Evolutionary conservation across 2,113 vertebrate genomes (phyloP).

Genomic region (Paradoxurus hermaphroditus): DNA sequence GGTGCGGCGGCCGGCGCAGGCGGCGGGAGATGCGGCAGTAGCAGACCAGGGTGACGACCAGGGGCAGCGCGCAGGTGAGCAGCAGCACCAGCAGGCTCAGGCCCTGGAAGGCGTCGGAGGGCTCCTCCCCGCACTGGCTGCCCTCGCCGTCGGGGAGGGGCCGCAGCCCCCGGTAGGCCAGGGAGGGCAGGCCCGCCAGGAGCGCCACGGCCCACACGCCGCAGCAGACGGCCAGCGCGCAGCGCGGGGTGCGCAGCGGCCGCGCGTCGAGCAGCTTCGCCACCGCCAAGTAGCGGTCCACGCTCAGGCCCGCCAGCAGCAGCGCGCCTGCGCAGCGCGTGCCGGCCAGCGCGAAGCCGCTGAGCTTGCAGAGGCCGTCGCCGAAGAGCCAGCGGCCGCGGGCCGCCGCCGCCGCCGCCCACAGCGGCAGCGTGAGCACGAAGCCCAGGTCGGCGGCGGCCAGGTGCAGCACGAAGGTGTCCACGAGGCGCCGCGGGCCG

Average conservation of each 20-base stretch:
- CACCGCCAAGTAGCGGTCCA: conserved; percentile 89
- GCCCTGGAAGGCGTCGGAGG: conserved; percentile 68
- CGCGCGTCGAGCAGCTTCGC: conserved; percentile 83
- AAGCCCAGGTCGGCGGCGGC: conserved; percentile 89
- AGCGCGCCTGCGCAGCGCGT: conserved; percentile 92
- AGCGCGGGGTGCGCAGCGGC: conserved; percentile 77
- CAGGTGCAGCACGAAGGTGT: conserved; percentile 90
- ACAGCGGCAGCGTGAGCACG: conserved; percentile 88
- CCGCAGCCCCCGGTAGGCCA: conserved; percentile 78
- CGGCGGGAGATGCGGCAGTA: conserved; percentile 86
- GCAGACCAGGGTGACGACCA: conserved; percentile 85
- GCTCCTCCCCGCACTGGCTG: conserved; percentile 81
- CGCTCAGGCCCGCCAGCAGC: conserved; percentile 88
- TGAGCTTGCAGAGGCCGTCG: conserved; percentile 85
- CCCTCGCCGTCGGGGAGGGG: accelerated
- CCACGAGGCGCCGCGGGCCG: conserved; percentile 83
- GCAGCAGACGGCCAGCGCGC: conserved; percentile 74
- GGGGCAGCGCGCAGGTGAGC: conserved; percentile 86
- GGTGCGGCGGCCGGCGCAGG: conserved; percentile 79
- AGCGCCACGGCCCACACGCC: conserved; percentile 85
- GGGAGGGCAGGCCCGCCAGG: conserved; percentile 82
- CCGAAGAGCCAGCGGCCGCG: conserved; percentile 85
- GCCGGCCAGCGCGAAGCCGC: conserved; percentile 87
- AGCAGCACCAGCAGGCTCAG: conserved; percentile 82
- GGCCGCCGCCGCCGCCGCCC: conserved; percentile 82